phyloP scores from a whole-genome alignment of 1,140 invertebrate genomes.

The Micrasema minimum region DNA sequence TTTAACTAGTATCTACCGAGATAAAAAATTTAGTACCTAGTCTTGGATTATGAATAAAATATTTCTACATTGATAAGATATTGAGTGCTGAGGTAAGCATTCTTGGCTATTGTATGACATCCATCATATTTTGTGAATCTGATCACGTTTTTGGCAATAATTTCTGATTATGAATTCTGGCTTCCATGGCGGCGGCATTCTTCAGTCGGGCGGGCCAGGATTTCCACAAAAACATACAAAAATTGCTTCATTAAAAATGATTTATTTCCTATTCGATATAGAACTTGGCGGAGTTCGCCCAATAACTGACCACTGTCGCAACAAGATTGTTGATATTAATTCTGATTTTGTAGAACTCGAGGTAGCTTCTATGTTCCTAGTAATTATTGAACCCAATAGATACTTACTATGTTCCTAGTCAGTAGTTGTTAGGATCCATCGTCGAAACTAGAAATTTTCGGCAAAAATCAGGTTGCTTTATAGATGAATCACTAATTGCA shows the following conservation, averaged over 20 bases:
- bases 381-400: no score
- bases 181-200: slow-evolving; percentile 5
- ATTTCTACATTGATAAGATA: not conserved
- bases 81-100: not conserved
- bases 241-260: slow-evolving; percentile 26
- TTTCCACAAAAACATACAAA: slow-evolving; percentile 14
- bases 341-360: not conserved
- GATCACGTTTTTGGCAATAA: slow-evolving; percentile 11
- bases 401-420: no score
- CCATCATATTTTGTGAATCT: slow-evolving; percentile 18
- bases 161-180: slow-evolving; percentile 17
- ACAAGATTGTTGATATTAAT: not conserved
- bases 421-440: no score
- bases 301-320: not conserved
- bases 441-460: not conserved
- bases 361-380: no score
- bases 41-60: not conserved
- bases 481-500: no score
- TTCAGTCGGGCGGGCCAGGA: not conserved
- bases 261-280: slow-evolving; percentile 14
- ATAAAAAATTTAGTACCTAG: not conserved
- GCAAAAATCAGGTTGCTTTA: no score
- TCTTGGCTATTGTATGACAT: not conserved
- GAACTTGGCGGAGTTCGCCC: not conserved
- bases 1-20: not conserved